Evolutionary conservation across 2,888 invertebrate species (phyloP).

Genomic region (Onthophagus sagittarius): DNA sequence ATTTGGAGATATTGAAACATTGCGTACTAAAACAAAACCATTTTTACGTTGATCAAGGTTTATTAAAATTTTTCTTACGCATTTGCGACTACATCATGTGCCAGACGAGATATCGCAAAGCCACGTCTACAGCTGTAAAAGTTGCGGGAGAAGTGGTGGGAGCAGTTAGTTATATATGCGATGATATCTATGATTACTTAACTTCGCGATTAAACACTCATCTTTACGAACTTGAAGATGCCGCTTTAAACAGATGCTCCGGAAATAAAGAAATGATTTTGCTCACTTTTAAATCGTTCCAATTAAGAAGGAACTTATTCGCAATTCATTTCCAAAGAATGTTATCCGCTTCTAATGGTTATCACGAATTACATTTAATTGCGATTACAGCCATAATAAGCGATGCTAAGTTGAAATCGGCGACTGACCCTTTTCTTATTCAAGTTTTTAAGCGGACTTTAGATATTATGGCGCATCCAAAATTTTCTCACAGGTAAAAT

Average conservation of each 20-base stretch:
- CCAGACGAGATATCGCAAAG: not conserved
- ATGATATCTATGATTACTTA: not conserved
- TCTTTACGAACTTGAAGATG: not conserved
- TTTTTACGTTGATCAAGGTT: too few species aligned
- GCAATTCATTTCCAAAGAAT: not conserved
- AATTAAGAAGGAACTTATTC: not conserved
- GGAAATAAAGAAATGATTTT: constrained; percentile 3
- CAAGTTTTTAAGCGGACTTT: not conserved
- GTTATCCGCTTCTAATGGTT: not conserved
- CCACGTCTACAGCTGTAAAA: not conserved
- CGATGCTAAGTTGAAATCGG: not conserved
- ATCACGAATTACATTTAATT: not conserved
- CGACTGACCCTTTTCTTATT: not conserved
- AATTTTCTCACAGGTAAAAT: not conserved
- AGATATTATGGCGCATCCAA: not conserved
- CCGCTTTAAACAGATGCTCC: not conserved
- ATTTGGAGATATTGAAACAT: too few species aligned
- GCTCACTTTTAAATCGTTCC: not conserved
- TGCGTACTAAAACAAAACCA: too few species aligned
- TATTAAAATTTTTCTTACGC: not conserved
- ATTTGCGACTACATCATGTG: not conserved
- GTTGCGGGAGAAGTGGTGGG: not conserved
- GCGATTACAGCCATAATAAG: not conserved
- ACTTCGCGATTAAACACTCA: not conserved
- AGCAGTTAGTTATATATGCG: not conserved